These are phyloP conservation scores for Lamellibrachia satsuma DNA, from an alignment of 2,888 invertebrate genomes.

Conservation along the genomic window DNA sequence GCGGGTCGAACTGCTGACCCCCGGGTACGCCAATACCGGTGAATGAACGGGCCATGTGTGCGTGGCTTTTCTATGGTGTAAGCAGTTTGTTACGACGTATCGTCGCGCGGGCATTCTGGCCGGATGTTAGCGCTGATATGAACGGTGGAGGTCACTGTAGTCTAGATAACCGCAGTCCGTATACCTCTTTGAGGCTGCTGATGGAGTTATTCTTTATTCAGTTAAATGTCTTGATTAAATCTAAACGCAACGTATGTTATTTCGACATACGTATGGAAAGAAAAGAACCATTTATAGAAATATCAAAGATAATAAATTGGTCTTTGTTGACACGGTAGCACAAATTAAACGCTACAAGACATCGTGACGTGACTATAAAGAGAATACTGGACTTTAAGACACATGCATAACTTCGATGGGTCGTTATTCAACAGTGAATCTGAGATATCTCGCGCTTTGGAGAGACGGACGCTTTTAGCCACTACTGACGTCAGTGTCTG, in stretches of 20 bases:
- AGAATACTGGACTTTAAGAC: neutral
- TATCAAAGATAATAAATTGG: neutral
- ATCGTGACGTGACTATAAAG: neutral
- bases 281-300: neutral
- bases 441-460: neutral
- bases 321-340: neutral
- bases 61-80: neutral
- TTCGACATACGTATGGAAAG: neutral
- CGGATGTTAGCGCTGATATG: neutral
- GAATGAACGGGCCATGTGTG: slow-evolving; percentile 10
- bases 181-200: neutral
- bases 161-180: neutral
- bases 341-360: neutral
- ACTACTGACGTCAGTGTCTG: neutral
- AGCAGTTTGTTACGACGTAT: slow-evolving; percentile 17
- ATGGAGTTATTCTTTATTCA: neutral
- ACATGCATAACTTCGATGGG: neutral
- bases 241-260: neutral
- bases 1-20: neutral
- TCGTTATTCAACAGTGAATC: neutral
- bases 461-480: neutral
- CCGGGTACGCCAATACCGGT: neutral
- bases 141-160: neutral
- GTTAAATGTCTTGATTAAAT: neutral
- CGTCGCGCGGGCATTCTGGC: neutral